Evolutionary conservation across 2,113 vertebrate genomes (phyloP).

Genomic region (Pseudonaja textilis): DNA sequence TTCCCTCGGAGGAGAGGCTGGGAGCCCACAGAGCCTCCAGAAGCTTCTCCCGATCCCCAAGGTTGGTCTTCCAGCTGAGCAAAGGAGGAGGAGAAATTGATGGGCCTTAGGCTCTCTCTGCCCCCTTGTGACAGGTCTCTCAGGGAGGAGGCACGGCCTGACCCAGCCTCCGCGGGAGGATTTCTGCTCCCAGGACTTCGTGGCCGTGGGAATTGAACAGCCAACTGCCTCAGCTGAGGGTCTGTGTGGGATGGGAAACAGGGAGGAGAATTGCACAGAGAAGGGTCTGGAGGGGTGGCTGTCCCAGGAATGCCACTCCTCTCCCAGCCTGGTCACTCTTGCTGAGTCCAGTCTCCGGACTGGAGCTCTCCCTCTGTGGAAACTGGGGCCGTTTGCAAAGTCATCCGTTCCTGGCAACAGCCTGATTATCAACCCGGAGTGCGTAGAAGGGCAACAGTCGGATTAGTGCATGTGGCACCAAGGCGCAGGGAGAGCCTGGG

Average conservation of each 20-base stretch:
- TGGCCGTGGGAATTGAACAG: conserved; percentile 69
- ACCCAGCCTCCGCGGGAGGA: conserved; percentile 40
- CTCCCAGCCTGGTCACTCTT: conserved; percentile 72
- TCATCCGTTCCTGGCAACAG: conserved; percentile 82
- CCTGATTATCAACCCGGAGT: conserved; percentile 82
- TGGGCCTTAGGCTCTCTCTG: not conserved
- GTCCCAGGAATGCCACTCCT: conserved; percentile 73
- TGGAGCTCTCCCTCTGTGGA: conserved; percentile 76
- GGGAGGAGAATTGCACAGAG: conserved; percentile 71
- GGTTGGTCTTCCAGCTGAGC: not conserved
- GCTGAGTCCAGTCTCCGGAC: conserved; percentile 69
- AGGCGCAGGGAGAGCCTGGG: conserved; percentile 65
- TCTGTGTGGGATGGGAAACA: conserved; percentile 72
- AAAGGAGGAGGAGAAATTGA: not conserved
- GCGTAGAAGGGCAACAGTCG: conserved; percentile 81
- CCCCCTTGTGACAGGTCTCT: no score
- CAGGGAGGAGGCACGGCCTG: conserved; percentile 30
- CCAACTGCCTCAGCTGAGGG: conserved; percentile 74
- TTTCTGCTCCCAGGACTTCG: not conserved
- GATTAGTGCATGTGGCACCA: conserved; percentile 80
- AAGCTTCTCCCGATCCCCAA: not conserved
- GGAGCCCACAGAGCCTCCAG: not conserved
- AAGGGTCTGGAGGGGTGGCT: conserved; percentile 51
- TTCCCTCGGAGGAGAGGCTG: not conserved
- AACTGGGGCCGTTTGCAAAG: conserved; percentile 80